A percentile compares a stretch with the other conserved stretches of the same genome.
Conservation (phyloP, 2,113 vertebrate species). For the Raphicerus campestris region DNA sequence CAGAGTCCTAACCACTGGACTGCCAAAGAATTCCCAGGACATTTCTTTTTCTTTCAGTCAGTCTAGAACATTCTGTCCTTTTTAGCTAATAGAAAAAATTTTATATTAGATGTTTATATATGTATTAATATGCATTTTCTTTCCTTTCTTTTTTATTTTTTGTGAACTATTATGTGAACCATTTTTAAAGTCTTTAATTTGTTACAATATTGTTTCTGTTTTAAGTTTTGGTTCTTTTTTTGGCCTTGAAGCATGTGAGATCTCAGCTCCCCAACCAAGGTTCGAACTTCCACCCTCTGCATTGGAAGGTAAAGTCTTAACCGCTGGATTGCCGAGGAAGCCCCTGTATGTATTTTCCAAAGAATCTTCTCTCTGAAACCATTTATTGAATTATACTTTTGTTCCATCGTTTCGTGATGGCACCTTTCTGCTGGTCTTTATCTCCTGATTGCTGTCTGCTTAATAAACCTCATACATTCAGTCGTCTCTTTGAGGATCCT, state of each 20-base stretch:
- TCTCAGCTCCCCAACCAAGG: not conserved
- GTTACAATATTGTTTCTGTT: not conserved
- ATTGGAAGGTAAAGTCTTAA: not conserved
- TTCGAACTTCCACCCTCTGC: not conserved
- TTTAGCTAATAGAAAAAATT: not conserved
- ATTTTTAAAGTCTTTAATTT: not conserved
- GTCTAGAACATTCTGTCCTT: not conserved
- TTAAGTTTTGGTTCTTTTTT: not conserved
- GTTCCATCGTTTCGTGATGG: not conserved
- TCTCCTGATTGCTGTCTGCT: not conserved
- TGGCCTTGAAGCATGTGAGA: not conserved
- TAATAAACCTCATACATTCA: not conserved
- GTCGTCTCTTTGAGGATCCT: not conserved
- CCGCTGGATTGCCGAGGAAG: not conserved
- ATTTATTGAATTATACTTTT: not conserved
- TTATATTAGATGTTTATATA: not conserved
- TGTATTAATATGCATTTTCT: not conserved
- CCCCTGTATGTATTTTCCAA: not conserved
- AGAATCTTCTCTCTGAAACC: not conserved
- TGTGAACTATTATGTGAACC: not conserved
- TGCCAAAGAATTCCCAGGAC: not conserved
- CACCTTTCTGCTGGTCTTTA: not conserved
- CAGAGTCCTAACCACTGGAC: not conserved
- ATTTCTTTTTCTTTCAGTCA: not conserved
- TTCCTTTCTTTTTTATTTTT: not conserved